Evolutionary conservation across 2,888 invertebrate genomes (phyloP), one percentile per base, ranked within the genome.

Genomic region (Rhogogaster chlorosoma): DNA sequence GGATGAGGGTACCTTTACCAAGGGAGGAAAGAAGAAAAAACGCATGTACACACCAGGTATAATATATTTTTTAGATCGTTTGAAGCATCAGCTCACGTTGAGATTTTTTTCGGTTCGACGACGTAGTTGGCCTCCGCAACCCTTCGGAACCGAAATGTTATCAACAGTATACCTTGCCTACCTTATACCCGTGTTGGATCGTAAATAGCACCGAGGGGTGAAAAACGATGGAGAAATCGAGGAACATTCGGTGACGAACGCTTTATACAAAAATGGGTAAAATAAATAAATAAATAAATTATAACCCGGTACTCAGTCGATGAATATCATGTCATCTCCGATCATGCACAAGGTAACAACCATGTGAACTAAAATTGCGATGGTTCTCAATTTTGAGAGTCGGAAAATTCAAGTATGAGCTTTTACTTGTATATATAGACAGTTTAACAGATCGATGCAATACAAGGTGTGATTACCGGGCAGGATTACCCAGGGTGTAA

Each of bases 171-270:
- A 75, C 22, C 26, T n/a, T 29, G 26, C 22, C 26, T n/a, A 36
- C 45, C 49, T 38, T 38, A 75, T 42, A 38, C 45, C 42, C 32
- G 49, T 29, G 78, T 78, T 75, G 22, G 53, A 18, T 78, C 78
- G 78, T 57, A 57, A 78, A 57, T 36, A 57, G 29, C n/a, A 53
- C 29, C 78, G 57, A 78, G 36, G 78, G 78, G 78, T 42, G 42
- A 42, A 42, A 75, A 75, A 75, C 75, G 75, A 75, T 70, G 26
- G 15, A n/a, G 75, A 42, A 26, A 26, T 26, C 22, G 75, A 45
- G 38, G 10, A 75, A 18, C 7, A 36, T 70, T 36, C 36, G 32
- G 32, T 70, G n/a, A 70, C 61, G 61, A 61, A 61, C 61, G 26
- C 26, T 22, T 12, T 61, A 29, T 12, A 42, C 22, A 45, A 1